Percentiles rank a stretch among this genome's conserved stretches.
Evolutionary conservation across 2,113 vertebrate species (phyloP).

Genomic region (Lanius collurio): DNA sequence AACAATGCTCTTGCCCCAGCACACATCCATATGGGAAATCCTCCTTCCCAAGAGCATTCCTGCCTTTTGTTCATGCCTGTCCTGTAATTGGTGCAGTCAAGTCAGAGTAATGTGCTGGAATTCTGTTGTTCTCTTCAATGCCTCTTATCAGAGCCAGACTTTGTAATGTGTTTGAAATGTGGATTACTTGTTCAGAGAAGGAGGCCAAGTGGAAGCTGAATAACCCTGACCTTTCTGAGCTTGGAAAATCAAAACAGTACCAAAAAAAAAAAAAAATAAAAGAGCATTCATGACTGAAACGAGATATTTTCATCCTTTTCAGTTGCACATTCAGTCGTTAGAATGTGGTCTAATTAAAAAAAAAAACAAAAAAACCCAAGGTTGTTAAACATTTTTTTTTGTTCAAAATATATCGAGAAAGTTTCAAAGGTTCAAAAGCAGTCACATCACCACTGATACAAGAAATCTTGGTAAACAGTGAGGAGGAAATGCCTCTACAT

Average conservation of each 20-base stretch:
- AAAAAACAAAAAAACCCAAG: no score
- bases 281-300: background rate
- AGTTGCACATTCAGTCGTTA: background rate
- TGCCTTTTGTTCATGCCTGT: conserved; percentile 53
- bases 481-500: background rate
- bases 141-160: conserved; percentile 53
- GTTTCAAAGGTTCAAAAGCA: background rate
- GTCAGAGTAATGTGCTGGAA: conserved; percentile 41
- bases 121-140: conserved; percentile 23
- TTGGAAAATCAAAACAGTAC: background rate
- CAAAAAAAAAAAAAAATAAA: background rate
- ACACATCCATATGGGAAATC: conserved; percentile 12
- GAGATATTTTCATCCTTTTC: background rate
- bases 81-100: conserved; percentile 39
- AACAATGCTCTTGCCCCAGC: background rate
- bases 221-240: conserved; percentile 40
- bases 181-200: conserved; percentile 53
- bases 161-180: conserved; percentile 43
- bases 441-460: background rate
- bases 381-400: background rate
- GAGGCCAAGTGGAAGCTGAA: conserved; percentile 53
- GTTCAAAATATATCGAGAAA: background rate
- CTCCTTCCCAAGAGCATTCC: conserved; percentile 10
- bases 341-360: background rate
- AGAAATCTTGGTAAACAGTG: background rate